A percentile compares a stretch with the other conserved stretches of the same genome.
These are phyloP conservation scores for Sialia sialis DNA, from an alignment of 2,113 vertebrate species.

Conservation along the genomic window DNA sequence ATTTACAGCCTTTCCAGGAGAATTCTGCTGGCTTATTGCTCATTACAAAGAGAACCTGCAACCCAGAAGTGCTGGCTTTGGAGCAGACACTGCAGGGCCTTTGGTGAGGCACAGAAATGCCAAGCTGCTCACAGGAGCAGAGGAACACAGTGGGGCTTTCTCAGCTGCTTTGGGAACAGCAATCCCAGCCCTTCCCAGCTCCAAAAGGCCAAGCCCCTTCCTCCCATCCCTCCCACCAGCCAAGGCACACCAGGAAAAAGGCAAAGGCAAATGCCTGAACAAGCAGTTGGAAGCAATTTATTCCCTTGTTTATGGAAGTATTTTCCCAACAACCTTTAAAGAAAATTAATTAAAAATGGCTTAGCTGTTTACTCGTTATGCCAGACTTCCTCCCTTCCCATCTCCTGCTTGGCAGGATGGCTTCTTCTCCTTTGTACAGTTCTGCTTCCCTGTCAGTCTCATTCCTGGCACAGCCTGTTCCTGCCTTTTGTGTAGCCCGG, in stretches of 20 bases:
- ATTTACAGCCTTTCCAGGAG: slow-evolving; percentile 40
- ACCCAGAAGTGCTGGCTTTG: background rate
- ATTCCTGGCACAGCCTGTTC: background rate
- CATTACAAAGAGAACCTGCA: background rate
- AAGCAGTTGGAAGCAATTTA: background rate
- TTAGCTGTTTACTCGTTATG: background rate
- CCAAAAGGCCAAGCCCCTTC: background rate
- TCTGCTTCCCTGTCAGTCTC: background rate
- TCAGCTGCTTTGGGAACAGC: background rate
- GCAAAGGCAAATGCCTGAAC: background rate
- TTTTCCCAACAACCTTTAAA: background rate
- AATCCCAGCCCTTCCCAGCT: background rate
- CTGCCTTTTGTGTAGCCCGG: background rate
- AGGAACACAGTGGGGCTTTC: background rate
- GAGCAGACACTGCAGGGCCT: background rate
- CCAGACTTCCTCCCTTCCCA: background rate
- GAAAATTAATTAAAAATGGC: slow-evolving; percentile 29
- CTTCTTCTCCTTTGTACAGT: background rate
- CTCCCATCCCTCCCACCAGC: background rate
- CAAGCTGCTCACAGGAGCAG: background rate
- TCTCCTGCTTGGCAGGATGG: background rate
- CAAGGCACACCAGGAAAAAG: background rate
- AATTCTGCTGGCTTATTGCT: slow-evolving; percentile 39
- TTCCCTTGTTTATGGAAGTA: background rate
- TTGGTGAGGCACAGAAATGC: background rate